phyloP scores from a whole-genome alignment of 2,113 vertebrate species.

The Equus przewalskii region DNA sequence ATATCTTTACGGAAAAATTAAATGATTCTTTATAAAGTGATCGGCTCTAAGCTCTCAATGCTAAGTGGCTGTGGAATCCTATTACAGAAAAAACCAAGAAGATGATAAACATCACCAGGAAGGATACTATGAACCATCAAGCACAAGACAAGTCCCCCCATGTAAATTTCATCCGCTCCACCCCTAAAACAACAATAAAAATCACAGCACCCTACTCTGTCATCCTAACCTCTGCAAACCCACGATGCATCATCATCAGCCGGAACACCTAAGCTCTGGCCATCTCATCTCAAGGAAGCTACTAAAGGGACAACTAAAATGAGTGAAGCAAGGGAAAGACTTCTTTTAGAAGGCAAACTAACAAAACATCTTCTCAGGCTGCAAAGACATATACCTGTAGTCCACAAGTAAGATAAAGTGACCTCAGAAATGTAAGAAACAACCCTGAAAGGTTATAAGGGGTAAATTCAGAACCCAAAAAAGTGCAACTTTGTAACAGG shows the following conservation, averaged over 20 bases:
- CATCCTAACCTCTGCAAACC: neutral
- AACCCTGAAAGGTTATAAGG: neutral
- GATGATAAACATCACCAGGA: neutral
- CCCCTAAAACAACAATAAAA: constrained; percentile 43
- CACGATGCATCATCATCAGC: neutral
- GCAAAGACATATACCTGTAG: neutral
- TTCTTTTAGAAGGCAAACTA: constrained; percentile 36
- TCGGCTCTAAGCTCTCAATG: neutral
- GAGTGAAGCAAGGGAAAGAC: neutral
- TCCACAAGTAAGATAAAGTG: constrained; percentile 28
- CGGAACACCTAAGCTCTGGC: neutral
- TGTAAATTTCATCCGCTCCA: neutral
- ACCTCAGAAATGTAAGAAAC: constrained; percentile 37
- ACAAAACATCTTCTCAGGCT: neutral
- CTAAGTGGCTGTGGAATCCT: neutral
- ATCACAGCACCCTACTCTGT: neutral
- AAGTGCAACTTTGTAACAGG: neutral
- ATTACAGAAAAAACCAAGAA: constrained; percentile 16
- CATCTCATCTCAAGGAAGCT: neutral
- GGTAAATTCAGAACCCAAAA: neutral
- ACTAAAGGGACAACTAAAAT: neutral
- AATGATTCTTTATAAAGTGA: neutral
- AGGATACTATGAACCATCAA: constrained; percentile 5
- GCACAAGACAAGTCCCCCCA: neutral
- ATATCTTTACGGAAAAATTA: neutral